phyloP scores from a whole-genome alignment of 2,888 invertebrate species.

The Xanthorhoe spadicearia region DNA sequence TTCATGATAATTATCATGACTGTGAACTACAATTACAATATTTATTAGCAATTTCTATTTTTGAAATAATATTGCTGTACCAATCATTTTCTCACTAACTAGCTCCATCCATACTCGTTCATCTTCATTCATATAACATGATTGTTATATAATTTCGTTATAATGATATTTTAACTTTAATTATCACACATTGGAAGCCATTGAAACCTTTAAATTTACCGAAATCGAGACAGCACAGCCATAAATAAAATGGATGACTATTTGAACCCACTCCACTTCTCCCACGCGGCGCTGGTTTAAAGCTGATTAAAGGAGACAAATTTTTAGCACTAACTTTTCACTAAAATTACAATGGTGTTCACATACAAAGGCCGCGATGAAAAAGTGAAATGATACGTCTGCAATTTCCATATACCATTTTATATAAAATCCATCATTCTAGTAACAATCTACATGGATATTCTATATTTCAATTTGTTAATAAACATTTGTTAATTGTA shows the following conservation, averaged over 20 bases:
- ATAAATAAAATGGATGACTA: conserved; percentile 70
- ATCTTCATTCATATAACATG: background rate
- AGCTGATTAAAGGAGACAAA: conserved; percentile 57
- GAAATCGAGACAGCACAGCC: conserved; percentile 75
- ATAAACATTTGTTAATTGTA: conserved; percentile 78
- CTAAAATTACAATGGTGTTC: conserved; percentile 59
- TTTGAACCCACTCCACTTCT: conserved; percentile 57
- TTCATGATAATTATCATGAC: no score
- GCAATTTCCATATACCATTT: conserved; percentile 60
- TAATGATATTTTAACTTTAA: conserved; percentile 1
- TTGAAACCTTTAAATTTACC: conserved; percentile 36
- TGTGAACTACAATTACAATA: no score
- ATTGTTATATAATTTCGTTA: background rate
- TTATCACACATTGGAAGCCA: conserved; percentile 12
- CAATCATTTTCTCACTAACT: background rate
- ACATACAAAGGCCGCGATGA: conserved; percentile 50
- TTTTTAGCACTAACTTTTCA: conserved; percentile 28
- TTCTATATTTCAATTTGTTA: conserved; percentile 74
- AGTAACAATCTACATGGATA: conserved; percentile 83
- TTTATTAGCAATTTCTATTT: no score
- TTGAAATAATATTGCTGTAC: no score
- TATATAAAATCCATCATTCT: conserved; percentile 82
- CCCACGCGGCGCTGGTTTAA: conserved; percentile 59
- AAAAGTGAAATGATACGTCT: conserved; percentile 62
- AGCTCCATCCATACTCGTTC: background rate